Evolutionary conservation across 2,113 vertebrate genomes (phyloP), one percentile per base, ranked within the genome.

Genomic region (Austrofundulus limnaeus): DNA sequence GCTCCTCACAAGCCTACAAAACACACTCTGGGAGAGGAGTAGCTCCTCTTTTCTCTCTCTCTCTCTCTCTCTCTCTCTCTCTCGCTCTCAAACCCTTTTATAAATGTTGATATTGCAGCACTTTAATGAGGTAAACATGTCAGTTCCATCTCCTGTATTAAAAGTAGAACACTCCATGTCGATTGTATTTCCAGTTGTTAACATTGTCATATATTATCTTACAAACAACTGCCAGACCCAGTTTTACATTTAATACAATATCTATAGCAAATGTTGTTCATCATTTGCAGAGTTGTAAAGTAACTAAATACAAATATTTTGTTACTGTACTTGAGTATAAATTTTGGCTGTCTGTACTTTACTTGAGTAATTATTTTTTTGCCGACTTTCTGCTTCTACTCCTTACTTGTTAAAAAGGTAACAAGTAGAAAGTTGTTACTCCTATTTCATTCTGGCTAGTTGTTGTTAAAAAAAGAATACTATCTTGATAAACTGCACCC

Each of bases 131-230:
- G 57, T 59, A 65, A 78, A 61, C 50, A 55, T 48, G 60, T 62
- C 53, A 54, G 50, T 49, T 4, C 28, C 28, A 28, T 4, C 28
- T 28, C 28, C 49, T 63, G 45, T 46, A 66, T 57, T 45, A 66
- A 20, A 48, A 24, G 51, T 19, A 51, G 56, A 49, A 45, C 49
- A 54, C 55, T 24, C 17, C 19, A 5, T 1, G 6, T 43, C 46
- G 12, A 14, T 56, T 43, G 66, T 59, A 31, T 42, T 66, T 58
- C 23, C 43, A 47, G 48, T 55, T n/a, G 50, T 78, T 82, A 76
- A 67, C 57, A 70, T 43, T 59, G 17, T 4, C 17, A 67, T 34
- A 46, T 48, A 66, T 63, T n/a, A 69, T 66, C 52, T 55, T 14
- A 17, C 0, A 0, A 73, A 56, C 21, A 58, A 69, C 61, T 59